phyloP scores from a whole-genome alignment of 2,113 vertebrate species.

The zebrafish (Danio rerio) region DNA sequence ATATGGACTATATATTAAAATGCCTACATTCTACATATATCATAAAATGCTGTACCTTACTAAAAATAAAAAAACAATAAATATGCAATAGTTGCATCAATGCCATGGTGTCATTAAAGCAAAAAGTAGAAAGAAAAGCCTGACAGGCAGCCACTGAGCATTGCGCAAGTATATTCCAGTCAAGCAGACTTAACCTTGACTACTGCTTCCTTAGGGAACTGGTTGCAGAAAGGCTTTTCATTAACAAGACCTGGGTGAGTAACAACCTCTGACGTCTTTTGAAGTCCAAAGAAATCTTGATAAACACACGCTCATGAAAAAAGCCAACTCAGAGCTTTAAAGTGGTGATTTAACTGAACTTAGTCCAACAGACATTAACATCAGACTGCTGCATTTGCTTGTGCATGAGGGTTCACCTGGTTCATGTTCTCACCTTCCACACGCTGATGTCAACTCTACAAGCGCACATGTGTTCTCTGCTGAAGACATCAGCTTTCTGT shows the following conservation, averaged over 20 bases:
- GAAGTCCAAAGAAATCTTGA: conserved; percentile 39
- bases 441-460: neutral
- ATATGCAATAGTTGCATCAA: neutral
- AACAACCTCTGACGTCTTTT: conserved; percentile 29
- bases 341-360: conserved; percentile 28
- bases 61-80: neutral
- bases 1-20: too few relatives aligned
- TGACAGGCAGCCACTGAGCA: neutral
- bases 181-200: conserved; percentile 33
- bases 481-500: neutral
- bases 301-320: conserved; percentile 15
- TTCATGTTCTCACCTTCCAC: conserved; percentile 9
- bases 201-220: conserved; percentile 33
- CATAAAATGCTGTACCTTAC: neutral
- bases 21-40: too few relatives aligned
- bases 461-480: neutral
- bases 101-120: neutral
- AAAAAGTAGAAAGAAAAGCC: conserved; percentile 11
- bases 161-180: conserved; percentile 12
- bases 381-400: neutral
- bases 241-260: conserved; percentile 28
- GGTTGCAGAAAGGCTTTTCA: conserved; percentile 37
- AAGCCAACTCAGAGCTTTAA: conserved; percentile 31
- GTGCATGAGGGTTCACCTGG: conserved; percentile 7
- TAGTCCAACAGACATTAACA: conserved; percentile 25